Evolutionary conservation across 2,888 invertebrate genomes (phyloP).

Genomic region (Eubasilissa splendida): DNA sequence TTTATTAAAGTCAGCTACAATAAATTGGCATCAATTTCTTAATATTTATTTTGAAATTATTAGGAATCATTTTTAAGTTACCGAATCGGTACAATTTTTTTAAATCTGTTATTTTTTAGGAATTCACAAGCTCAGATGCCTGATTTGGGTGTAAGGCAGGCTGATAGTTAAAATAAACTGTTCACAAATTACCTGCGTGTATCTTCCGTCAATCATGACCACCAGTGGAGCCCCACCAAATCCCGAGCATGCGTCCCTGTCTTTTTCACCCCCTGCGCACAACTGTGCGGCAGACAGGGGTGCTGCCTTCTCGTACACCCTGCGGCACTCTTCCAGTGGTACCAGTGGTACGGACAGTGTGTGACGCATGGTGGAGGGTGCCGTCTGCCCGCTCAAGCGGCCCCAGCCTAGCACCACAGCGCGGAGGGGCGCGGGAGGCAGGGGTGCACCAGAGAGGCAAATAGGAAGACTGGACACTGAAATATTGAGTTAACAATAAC

Average conservation of each 20-base stretch:
- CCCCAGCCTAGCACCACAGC: conserved; percentile 83
- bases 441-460: conserved; percentile 76
- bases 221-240: conserved; percentile 85
- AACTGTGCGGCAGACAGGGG: conserved; percentile 77
- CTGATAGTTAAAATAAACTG: neutral
- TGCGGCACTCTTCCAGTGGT: conserved; percentile 77
- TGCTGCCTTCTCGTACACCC: conserved; percentile 78
- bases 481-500: conserved; percentile 57
- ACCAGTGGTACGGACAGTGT: conserved; percentile 80
- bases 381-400: conserved; percentile 71
- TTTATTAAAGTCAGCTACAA: no score
- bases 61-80: no score
- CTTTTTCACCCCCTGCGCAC: conserved; percentile 83
- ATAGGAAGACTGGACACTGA: conserved; percentile 85
- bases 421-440: conserved; percentile 81
- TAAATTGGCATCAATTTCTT: no score
- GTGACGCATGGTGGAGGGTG: conserved; percentile 66
- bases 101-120: no score
- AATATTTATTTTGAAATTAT: no score
- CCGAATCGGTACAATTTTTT: no score
- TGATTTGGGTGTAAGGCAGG: no score
- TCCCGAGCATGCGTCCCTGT: conserved; percentile 84
- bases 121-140: no score
- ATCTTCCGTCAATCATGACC: conserved; percentile 74
- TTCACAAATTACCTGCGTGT: conserved; percentile 74